Percentiles rank a stretch among this genome's conserved stretches.
Evolutionary conservation across 2,113 vertebrate genomes (phyloP).

Genomic region (Petrocephalus zakoni): DNA sequence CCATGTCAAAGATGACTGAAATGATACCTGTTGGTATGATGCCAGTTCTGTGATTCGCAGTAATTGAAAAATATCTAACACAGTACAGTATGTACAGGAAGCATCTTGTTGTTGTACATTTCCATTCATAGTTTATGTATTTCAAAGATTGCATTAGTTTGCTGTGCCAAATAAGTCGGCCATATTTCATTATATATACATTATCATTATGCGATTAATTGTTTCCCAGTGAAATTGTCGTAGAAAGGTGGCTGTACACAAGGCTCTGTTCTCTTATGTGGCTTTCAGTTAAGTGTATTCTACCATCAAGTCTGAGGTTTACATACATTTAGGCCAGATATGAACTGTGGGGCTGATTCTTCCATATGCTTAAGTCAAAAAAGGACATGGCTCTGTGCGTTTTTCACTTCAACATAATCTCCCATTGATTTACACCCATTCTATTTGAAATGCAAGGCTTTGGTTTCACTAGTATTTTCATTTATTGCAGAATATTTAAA

Average conservation of each 20-base stretch:
- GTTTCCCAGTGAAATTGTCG: not conserved
- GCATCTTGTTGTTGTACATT: not conserved
- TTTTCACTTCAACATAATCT: not conserved
- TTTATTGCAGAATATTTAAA: too few relatives aligned
- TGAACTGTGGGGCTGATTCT: too few relatives aligned
- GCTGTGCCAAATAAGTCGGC: not conserved
- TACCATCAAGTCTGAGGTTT: too few relatives aligned
- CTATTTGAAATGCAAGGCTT: too few relatives aligned
- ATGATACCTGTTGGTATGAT: not conserved
- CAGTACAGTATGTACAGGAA: not conserved
- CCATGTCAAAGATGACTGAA: not conserved
- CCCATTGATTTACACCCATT: not conserved
- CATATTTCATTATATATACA: not conserved
- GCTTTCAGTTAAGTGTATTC: too few relatives aligned
- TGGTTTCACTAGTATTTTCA: too few relatives aligned
- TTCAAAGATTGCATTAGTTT: not conserved
- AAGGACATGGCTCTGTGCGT: too few relatives aligned
- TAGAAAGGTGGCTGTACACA: not conserved
- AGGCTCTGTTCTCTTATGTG: not conserved
- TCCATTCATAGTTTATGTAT: not conserved
- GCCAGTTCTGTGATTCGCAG: not conserved
- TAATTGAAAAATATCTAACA: not conserved
- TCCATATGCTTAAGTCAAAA: not conserved
- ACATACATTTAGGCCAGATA: too few relatives aligned
- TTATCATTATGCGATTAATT: not conserved